Evolutionary conservation across 1,140 invertebrate species (phyloP).

Genomic region (Rhagoletis zephyria): DNA sequence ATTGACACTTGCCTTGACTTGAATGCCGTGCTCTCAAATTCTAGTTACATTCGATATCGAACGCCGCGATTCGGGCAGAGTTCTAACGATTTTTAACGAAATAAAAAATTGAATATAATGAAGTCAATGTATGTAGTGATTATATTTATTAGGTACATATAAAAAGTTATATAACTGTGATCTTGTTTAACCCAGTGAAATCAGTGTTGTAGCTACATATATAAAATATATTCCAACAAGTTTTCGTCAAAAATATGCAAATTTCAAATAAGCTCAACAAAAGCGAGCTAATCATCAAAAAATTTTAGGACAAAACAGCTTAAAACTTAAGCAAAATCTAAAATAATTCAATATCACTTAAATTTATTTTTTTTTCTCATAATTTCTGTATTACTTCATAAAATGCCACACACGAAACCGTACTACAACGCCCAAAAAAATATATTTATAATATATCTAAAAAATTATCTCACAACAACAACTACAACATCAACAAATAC

Average conservation of each 20-base stretch:
- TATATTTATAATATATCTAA: slow-evolving; percentile 27
- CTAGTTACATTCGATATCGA: no score
- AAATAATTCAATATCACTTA: slow-evolving; percentile 10
- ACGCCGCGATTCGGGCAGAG: no score
- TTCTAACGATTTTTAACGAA: no score
- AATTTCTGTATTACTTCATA: slow-evolving; percentile 44
- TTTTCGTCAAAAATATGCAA: slow-evolving; percentile 65
- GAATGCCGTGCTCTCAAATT: no score
- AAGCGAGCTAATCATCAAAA: not conserved
- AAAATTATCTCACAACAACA: slow-evolving; percentile 58
- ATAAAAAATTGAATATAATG: no score
- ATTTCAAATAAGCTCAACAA: slow-evolving; percentile 1
- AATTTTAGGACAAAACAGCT: not conserved
- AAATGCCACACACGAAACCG: slow-evolving; percentile 45
- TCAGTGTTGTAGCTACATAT: not conserved
- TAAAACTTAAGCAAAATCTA: not conserved
- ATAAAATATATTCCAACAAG: not conserved
- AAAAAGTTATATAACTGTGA: no score
- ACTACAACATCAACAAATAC: slow-evolving; percentile 17
- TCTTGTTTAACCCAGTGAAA: not conserved
- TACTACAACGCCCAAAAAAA: slow-evolving; percentile 52
- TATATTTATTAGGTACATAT: no score
- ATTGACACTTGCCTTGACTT: no score
- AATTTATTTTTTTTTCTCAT: slow-evolving; percentile 28
- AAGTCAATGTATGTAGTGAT: no score